phyloP scores from a whole-genome alignment of 2,113 vertebrate genomes.

The Parotia lawesii region DNA sequence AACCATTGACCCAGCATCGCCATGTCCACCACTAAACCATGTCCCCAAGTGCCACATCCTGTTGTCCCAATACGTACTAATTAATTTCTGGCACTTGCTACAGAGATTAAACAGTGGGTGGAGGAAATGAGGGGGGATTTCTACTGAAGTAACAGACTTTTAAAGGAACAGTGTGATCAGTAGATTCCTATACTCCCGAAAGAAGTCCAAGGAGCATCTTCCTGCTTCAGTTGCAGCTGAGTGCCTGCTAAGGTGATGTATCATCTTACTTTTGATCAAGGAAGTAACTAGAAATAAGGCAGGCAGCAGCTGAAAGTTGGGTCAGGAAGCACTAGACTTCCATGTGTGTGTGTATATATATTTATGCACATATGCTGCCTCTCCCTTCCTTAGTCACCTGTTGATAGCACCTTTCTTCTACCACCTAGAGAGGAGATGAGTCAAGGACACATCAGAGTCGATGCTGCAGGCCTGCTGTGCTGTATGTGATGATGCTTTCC shows the following conservation, averaged over 20 bases:
- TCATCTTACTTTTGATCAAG: neutral
- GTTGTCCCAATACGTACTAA: accelerated
- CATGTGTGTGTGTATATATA: neutral
- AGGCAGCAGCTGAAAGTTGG: neutral
- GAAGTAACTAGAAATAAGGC: neutral
- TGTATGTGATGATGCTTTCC: neutral
- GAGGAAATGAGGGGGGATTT: neutral
- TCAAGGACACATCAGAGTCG: neutral
- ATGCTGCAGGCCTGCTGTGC: neutral
- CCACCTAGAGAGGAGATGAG: conserved; percentile 22
- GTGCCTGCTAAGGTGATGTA: neutral
- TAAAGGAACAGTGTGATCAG: neutral
- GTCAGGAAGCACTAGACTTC: conserved; percentile 15
- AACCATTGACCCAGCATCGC: neutral
- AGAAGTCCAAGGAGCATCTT: neutral
- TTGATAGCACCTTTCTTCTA: neutral
- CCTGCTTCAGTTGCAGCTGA: neutral
- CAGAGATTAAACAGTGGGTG: neutral
- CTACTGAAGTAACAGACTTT: neutral
- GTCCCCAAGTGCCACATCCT: neutral
- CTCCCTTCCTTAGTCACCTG: conserved; percentile 42
- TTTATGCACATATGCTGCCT: neutral
- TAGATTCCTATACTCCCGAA: neutral
- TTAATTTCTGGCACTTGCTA: neutral
- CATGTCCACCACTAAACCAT: neutral